Base-by-base conservation (phyloP, 2,113 vertebrate species). In the Delphinapterus leucas region DNA sequence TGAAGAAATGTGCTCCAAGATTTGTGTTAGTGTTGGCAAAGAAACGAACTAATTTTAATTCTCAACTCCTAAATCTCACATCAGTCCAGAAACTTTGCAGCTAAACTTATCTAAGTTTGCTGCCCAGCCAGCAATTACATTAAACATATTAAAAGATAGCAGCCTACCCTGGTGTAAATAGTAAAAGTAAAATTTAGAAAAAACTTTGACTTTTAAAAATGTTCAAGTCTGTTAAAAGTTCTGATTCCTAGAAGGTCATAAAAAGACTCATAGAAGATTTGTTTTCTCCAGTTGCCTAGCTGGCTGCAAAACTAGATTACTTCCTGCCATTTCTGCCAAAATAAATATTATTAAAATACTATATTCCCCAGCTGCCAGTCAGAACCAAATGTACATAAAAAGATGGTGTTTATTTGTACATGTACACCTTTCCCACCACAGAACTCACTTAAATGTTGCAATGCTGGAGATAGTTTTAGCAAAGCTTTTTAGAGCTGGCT, bases 291-390 rank as follows among this genome's bases (percentile, higher is more conserved):
- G 25, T 94, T 93, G 85, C 95, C 81, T 81, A 86, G 77, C 55
- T 97, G 84, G 67, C 77, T 95, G 63, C 25, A 95, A 93, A 97
- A 90, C 12, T 44, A 84, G 92, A 98, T 94, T 77, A 70, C 61
- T 97, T 96, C 86, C 88, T 97, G 9, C 25, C 81, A 41, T 38
- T 67, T 60, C 36, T 94, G 84, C 53, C 90, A 98, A 98, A 97
- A 81, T 93, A 98, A 98, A 98, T 82, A 65, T 94, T 98, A 97
- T 95, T 92, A 97, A 98, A 98, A 71, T 17, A 0, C 92, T 95
- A 31, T 90, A 90, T 93, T 91, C 85, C 93, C 61, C 73, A 98
- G 25, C 49, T 95, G 92, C 60, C 95, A 85, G 11, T 86, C 89
- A 83, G 76, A 96, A 94, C 28, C 61, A 90, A 95, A 96, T 58